A percentile compares a stretch with the other conserved stretches of the same genome.
Evolutionary conservation across 2,797 vertebrate species (phyloP).

Genomic region (Peromyscus nudipes): DNA sequence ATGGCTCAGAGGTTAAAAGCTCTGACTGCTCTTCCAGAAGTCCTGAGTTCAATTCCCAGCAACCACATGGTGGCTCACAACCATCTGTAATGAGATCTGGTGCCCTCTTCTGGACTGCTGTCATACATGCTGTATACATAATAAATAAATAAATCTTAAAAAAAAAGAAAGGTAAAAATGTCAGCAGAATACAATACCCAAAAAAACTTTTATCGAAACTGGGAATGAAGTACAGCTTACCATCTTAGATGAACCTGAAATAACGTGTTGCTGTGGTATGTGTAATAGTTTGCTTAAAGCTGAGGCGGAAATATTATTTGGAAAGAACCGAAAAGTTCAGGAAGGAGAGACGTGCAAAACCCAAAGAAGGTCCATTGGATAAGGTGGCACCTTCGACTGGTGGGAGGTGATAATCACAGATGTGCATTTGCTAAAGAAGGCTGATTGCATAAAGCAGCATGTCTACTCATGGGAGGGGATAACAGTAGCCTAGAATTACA

Average conservation of each 20-base stretch:
- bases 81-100: too few species aligned
- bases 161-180: too few species aligned
- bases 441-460: not conserved
- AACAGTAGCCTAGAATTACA: not conserved
- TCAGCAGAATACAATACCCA: not conserved
- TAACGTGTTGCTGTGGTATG: accelerated
- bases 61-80: too few species aligned
- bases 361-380: not conserved
- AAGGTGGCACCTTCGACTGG: not conserved
- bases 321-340: not conserved
- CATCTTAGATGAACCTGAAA: not conserved
- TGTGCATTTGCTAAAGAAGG: not conserved
- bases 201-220: not conserved
- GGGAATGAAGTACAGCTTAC: not conserved
- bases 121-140: too few species aligned
- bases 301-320: not conserved
- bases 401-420: not conserved
- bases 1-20: too few species aligned
- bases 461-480: not conserved
- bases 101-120: too few species aligned
- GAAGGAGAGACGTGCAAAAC: not conserved
- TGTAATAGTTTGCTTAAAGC: not conserved
- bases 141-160: too few species aligned
- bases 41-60: too few species aligned
- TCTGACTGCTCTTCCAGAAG: too few species aligned